Percentiles rank a stretch among this genome's conserved stretches.
Conservation (phyloP, 2,888 invertebrate genomes). For the Tetranychus piercei region DNA sequence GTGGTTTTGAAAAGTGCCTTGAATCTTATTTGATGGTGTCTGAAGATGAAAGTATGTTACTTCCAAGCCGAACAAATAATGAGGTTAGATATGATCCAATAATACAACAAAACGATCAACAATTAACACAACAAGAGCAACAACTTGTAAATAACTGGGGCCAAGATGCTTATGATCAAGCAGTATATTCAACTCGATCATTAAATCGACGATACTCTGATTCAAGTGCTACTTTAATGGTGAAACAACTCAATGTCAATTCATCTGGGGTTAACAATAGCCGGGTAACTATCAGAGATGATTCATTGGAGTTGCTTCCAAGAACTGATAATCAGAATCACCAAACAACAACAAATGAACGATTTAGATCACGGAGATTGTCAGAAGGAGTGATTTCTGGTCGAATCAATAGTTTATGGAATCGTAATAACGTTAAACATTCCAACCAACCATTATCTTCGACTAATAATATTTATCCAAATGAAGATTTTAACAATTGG, state of each 20-base stretch:
- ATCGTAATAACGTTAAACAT: neutral
- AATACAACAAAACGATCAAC: neutral
- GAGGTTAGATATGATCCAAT: neutral
- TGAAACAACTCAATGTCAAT: neutral
- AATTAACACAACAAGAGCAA: neutral
- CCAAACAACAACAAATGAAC: neutral
- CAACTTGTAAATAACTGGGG: neutral
- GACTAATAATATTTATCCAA: neutral
- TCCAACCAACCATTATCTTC: neutral
- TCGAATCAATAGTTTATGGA: neutral
- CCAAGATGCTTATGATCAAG: neutral
- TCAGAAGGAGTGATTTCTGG: neutral
- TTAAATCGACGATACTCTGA: neutral
- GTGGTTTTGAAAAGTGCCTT: conserved; percentile 1
- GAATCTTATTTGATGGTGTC: neutral
- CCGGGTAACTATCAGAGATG: neutral
- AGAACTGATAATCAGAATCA: neutral
- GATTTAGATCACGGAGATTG: neutral
- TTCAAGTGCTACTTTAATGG: neutral
- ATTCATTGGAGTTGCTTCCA: neutral
- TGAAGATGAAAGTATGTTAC: neutral
- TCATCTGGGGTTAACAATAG: neutral
- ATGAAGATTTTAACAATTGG: neutral
- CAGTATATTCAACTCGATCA: neutral
- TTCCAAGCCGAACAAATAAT: neutral